A percentile compares a stretch with the other conserved stretches of the same genome.
These are phyloP conservation scores for Lasiurus cinereus DNA, from an alignment of 2,113 vertebrate species.

Conservation along the genomic window DNA sequence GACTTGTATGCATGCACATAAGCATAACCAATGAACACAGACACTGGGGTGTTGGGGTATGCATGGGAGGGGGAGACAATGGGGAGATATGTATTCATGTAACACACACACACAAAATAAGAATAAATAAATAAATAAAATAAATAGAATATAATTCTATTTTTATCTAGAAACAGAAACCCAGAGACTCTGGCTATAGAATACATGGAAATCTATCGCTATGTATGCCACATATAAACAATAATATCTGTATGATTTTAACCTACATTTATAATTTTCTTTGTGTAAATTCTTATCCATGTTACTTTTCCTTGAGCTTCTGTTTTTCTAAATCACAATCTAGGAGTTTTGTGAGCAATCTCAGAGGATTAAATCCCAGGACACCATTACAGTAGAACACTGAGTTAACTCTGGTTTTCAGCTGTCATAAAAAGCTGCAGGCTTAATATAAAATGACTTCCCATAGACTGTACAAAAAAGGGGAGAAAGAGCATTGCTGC, in stretches of 20 bases:
- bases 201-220: background rate
- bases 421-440: background rate
- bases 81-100: too few relatives aligned
- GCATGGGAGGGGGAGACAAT: too few relatives aligned
- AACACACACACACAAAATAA: too few relatives aligned
- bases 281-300: background rate
- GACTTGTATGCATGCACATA: too few relatives aligned
- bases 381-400: background rate
- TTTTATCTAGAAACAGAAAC: background rate
- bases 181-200: background rate
- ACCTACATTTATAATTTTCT: background rate
- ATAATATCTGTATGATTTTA: background rate
- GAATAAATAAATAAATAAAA: too few relatives aligned
- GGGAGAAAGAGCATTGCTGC: background rate
- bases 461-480: background rate
- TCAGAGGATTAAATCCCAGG: constrained; percentile 17
- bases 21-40: too few relatives aligned
- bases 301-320: background rate
- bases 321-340: background rate
- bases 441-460: background rate
- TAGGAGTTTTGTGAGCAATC: background rate
- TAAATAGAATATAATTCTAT: background rate
- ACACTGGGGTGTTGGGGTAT: too few relatives aligned
- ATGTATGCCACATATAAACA: background rate
- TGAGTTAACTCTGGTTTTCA: background rate